Percentiles rank a stretch among this genome's conserved stretches.
Conservation (phyloP, 2,113 vertebrate genomes). For the Stictonetta naevosa region DNA sequence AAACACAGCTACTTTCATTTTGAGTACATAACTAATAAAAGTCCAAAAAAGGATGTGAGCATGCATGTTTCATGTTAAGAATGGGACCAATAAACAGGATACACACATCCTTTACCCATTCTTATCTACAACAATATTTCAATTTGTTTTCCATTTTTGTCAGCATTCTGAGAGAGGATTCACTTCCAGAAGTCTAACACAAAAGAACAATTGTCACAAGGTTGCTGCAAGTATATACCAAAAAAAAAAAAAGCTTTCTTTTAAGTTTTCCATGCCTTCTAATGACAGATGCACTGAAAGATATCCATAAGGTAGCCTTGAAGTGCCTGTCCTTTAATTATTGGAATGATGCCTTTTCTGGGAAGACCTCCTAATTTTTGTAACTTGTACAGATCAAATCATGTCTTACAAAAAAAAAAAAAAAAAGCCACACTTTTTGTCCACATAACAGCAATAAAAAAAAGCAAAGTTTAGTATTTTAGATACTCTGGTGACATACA, state of each 20-base stretch:
- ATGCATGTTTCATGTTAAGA: conserved; percentile 19
- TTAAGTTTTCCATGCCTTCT: background rate
- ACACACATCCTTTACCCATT: background rate
- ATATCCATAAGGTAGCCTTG: background rate
- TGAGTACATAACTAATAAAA: background rate
- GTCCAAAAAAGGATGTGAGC: conserved; percentile 17
- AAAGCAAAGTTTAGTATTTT: background rate
- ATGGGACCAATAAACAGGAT: conserved; percentile 35
- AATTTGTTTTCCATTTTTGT: conserved; percentile 31
- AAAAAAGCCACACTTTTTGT: background rate
- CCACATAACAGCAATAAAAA: background rate
- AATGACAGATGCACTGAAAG: background rate
- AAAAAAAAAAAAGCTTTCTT: background rate
- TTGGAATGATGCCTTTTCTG: background rate
- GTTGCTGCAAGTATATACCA: background rate
- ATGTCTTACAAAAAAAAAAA: background rate
- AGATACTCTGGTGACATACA: background rate
- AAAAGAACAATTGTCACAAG: background rate
- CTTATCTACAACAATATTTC: conserved; percentile 45
- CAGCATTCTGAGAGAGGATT: conserved; percentile 11
- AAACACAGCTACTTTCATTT: conserved; percentile 50
- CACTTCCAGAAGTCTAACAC: background rate
- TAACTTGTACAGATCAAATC: background rate
- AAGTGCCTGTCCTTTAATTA: background rate
- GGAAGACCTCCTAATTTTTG: background rate